phyloP scores from a whole-genome alignment of 2,797 vertebrate species.

The Rhyacichthys aspro region DNA sequence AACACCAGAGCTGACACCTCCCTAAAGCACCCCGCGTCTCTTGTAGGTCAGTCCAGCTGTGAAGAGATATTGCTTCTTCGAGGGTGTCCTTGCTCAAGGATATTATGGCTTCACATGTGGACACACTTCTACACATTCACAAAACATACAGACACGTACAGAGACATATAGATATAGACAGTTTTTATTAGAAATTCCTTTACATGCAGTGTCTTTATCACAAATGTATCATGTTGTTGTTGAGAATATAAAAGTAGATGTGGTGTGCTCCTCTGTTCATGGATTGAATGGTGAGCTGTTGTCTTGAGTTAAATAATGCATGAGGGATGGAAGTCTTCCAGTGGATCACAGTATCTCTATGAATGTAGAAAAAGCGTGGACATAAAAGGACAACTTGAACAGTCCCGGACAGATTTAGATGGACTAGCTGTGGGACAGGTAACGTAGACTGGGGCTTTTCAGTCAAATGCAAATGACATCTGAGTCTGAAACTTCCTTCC shows the following conservation, averaged over 20 bases:
- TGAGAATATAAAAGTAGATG: no score
- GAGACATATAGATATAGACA: no score
- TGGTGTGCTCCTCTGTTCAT: slow-evolving; percentile 39
- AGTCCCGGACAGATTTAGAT: background rate
- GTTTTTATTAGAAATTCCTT: background rate
- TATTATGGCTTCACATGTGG: slow-evolving; percentile 51
- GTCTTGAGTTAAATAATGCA: slow-evolving; percentile 54
- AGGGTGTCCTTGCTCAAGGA: slow-evolving; percentile 69
- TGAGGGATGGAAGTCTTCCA: slow-evolving; percentile 38
- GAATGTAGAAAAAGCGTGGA: slow-evolving; percentile 14
- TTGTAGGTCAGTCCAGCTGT: slow-evolving; percentile 65
- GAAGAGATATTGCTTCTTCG: slow-evolving; percentile 71
- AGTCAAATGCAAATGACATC: slow-evolving; percentile 34
- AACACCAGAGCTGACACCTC: slow-evolving; percentile 21
- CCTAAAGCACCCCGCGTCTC: slow-evolving; percentile 44
- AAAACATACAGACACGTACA: background rate
- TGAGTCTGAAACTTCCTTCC: slow-evolving; percentile 49
- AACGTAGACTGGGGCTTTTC: slow-evolving; percentile 7
- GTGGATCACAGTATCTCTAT: slow-evolving; percentile 25
- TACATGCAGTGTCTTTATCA: no score
- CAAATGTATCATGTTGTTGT: slow-evolving; percentile 46
- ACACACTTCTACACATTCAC: slow-evolving; percentile 12
- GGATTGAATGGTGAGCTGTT: slow-evolving; percentile 51
- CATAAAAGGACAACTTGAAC: slow-evolving; percentile 33
- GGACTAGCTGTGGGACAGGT: slow-evolving; percentile 34